Evolutionary conservation across 1,140 invertebrate species (phyloP), one percentile per base, ranked within the genome.

Genomic region (Archegozetes longisetosus): DNA sequence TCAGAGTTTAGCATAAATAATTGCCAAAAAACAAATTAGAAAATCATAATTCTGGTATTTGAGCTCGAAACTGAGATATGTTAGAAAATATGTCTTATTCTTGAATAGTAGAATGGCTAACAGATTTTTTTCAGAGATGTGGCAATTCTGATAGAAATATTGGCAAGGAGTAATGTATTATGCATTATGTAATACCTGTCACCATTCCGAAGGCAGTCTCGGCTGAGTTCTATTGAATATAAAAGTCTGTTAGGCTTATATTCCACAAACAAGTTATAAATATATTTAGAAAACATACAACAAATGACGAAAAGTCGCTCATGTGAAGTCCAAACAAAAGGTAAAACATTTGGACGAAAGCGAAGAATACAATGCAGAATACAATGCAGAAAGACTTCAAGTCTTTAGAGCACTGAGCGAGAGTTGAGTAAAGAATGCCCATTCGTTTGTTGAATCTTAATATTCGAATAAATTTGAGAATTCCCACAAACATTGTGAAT

Each of bases 151-250:
- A n/a, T n/a, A n/a, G n/a, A n/a, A n/a, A n/a, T n/a, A n/a, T n/a
- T n/a, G n/a, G n/a, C n/a, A n/a, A n/a, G n/a, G n/a, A n/a, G n/a
- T n/a, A n/a, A n/a, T n/a, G n/a, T n/a, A n/a, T n/a, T n/a, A n/a
- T 9, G 17, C 6, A 40, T 40, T 9, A 40, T 40, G 32, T 9
- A 6, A 40, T 9, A 40, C 77, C 76, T 60, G 79, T 73, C 67
- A 78, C 74, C 71, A 78, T 78, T 3, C 76, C 69, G 60, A 79
- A 72, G 14, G 71, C 72, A 4, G 75, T 71, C 62, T 79, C 75
- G 3, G 74, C 66, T 2, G 77, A 69, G 12, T 64, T 70, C 57
- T 58, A 23, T 3, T 2, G 26, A 6, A 51, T 47, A 48, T 2
- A 48, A 50, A 24, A 57, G 4, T 9, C 17, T 13, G 9, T 53